Conservation (phyloP, 1,140 invertebrate species). For the Plectrocnemia conspersa region DNA sequence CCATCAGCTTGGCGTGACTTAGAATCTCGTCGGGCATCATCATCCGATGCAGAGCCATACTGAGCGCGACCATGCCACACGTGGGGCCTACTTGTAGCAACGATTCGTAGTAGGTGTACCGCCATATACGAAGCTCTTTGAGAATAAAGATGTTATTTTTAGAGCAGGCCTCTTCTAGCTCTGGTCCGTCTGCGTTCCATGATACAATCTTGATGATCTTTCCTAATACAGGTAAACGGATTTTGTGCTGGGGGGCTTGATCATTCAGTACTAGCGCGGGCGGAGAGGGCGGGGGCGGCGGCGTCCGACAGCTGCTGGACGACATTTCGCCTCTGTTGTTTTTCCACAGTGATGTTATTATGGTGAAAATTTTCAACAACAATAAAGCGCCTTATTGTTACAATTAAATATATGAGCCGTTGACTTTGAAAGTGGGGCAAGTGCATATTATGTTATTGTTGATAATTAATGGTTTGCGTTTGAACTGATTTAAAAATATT, state of each 20-base stretch:
- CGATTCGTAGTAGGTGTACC: conserved; percentile 42
- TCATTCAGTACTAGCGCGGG: neutral
- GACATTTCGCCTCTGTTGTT: no score
- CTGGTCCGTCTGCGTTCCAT: conserved; percentile 46
- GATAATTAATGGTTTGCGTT: no score
- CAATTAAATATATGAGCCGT: no score
- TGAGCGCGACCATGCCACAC: conserved; percentile 76
- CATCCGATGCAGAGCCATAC: conserved; percentile 65
- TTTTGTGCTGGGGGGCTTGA: neutral
- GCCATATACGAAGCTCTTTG: conserved; percentile 41
- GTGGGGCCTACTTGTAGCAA: conserved; percentile 58
- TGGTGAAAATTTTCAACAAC: no score
- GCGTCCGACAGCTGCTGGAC: conserved; percentile 5
- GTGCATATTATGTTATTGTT: no score
- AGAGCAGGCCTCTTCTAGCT: conserved; percentile 48
- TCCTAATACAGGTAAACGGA: no score
- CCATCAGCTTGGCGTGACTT: conserved; percentile 54
- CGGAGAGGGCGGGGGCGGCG: conserved; percentile 17
- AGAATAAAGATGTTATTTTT: conserved; percentile 44
- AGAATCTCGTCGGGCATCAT: conserved; percentile 57
- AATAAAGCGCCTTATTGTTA: no score
- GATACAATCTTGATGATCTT: conserved; percentile 28
- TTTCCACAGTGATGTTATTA: no score
- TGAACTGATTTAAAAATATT: no score
- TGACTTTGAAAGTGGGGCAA: no score